Percentiles rank a stretch among this genome's conserved stretches.
phyloP scores from a whole-genome alignment of 1,140 invertebrate genomes.

The Galendromus occidentalis region DNA sequence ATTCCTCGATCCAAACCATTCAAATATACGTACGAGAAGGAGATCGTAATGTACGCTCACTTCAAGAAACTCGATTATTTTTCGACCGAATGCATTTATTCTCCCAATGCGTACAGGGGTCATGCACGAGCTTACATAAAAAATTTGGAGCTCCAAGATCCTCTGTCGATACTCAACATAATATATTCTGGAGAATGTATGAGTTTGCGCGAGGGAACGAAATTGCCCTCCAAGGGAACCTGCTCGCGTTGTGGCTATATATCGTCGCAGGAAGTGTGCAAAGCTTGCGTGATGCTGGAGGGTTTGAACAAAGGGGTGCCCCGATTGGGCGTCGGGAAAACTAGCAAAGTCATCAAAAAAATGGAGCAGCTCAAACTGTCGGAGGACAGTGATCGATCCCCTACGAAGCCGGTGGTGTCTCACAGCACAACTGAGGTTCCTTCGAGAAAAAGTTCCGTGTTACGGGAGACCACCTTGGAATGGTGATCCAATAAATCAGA shows the following conservation, averaged over 20 bases:
- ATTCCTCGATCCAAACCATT: slow-evolving; percentile 89
- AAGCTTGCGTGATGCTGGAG: slow-evolving; percentile 85
- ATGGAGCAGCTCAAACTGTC: neutral
- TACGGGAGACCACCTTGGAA: neutral
- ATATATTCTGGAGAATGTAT: slow-evolving; percentile 88
- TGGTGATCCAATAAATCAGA: neutral
- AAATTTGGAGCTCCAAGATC: slow-evolving; percentile 80
- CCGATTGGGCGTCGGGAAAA: slow-evolving; percentile 26
- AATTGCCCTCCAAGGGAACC: slow-evolving; percentile 50
- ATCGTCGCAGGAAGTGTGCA: slow-evolving; percentile 85
- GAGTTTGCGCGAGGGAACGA: slow-evolving; percentile 53
- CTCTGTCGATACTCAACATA: slow-evolving; percentile 86
- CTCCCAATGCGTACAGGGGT: slow-evolving; percentile 92
- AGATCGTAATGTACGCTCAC: slow-evolving; percentile 99
- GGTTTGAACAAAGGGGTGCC: slow-evolving; percentile 83
- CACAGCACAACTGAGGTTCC: neutral
- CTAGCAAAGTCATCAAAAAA: slow-evolving; percentile 12
- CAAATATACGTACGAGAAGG: slow-evolving; percentile 97
- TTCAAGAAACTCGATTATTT: slow-evolving; percentile 95
- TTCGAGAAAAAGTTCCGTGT: neutral
- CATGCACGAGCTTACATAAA: slow-evolving; percentile 80
- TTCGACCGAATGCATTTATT: slow-evolving; percentile 95
- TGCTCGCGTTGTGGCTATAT: slow-evolving; percentile 81
- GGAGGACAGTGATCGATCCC: neutral
- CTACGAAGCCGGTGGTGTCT: neutral